phyloP scores from a whole-genome alignment of 1,140 invertebrate genomes.

The Bombus haemorrhoidalis region DNA sequence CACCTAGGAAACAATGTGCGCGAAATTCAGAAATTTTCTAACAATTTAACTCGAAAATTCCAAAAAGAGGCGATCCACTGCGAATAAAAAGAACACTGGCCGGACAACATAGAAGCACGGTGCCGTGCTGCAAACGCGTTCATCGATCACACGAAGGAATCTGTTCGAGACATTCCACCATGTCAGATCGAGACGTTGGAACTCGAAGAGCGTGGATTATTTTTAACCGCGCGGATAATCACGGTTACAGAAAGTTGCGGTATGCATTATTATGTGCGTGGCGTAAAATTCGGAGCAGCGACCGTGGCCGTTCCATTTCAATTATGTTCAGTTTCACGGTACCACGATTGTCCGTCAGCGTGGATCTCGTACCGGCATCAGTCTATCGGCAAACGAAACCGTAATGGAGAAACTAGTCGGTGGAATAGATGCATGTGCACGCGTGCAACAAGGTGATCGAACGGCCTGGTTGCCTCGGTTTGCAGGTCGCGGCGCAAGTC shows the following conservation, averaged over 20 bases:
- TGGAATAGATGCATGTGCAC: slow-evolving; percentile 10
- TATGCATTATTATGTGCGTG: background rate
- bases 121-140: too few species aligned
- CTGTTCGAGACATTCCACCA: background rate
- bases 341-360: background rate
- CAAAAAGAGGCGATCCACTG: too few species aligned
- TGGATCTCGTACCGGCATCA: background rate
- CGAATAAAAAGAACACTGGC: too few species aligned
- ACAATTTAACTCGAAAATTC: too few species aligned
- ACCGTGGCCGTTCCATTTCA: slow-evolving; percentile 43
- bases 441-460: slow-evolving; percentile 58
- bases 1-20: fast-evolving
- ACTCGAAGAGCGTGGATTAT: background rate
- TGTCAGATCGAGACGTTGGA: background rate
- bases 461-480: slow-evolving; percentile 65
- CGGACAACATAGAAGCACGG: too few species aligned
- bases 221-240: background rate
- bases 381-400: slow-evolving; percentile 33
- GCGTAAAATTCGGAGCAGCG: slow-evolving; percentile 19
- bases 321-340: slow-evolving; percentile 11
- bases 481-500: slow-evolving; percentile 62
- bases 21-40: too few species aligned
- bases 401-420: slow-evolving; percentile 43
- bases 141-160: background rate
- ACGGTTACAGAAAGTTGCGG: slow-evolving; percentile 12